Conservation (phyloP, 1,140 invertebrate genomes). For the Paraescarpia echinospica region DNA sequence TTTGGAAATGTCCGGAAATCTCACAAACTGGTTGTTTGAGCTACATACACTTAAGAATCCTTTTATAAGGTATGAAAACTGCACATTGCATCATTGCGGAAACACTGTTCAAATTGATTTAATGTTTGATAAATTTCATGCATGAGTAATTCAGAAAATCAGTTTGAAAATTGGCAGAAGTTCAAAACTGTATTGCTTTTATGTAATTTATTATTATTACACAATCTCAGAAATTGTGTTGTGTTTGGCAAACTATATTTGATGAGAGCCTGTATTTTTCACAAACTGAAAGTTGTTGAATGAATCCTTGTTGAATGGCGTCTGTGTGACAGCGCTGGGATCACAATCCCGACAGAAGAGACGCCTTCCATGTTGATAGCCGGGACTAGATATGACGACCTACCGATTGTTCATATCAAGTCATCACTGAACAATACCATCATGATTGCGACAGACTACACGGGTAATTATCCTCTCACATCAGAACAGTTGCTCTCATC, state of each 20-base stretch:
- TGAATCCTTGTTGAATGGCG: neutral
- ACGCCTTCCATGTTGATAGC: constrained; percentile 69
- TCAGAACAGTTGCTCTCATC: too few species aligned
- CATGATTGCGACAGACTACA: constrained; percentile 69
- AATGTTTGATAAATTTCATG: too few species aligned
- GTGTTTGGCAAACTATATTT: neutral
- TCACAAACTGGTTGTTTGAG: too few species aligned
- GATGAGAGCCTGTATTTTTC: neutral
- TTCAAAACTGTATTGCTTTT: too few species aligned
- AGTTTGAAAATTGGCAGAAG: too few species aligned
- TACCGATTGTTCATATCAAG: constrained; percentile 81
- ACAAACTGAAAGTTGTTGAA: neutral
- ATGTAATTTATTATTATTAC: too few species aligned
- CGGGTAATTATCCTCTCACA: constrained; percentile 26
- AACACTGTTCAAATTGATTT: too few species aligned
- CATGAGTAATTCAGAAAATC: too few species aligned
- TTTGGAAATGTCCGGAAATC: too few species aligned
- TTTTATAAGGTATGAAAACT: too few species aligned
- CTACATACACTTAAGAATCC: too few species aligned
- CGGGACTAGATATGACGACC: constrained; percentile 75
- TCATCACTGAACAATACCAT: constrained; percentile 86
- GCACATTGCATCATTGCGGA: too few species aligned
- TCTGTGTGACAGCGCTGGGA: neutral
- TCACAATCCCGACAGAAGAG: constrained; percentile 37
- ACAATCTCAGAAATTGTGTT: neutral